Conservation (phyloP, 2,113 vertebrate genomes). For the Thymallus thymallus region DNA sequence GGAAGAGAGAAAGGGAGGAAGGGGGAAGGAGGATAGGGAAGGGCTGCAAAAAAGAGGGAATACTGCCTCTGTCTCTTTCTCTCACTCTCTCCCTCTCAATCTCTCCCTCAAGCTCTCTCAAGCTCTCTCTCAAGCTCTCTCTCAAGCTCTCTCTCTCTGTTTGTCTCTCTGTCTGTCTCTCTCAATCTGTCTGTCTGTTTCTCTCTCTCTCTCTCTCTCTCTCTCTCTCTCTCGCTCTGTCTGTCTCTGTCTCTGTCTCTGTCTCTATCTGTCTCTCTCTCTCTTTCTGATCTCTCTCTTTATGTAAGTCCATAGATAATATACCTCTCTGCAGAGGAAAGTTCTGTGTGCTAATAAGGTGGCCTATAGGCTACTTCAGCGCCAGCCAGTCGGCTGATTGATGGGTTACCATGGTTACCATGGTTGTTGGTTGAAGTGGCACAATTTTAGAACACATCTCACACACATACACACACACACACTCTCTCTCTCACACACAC, state of each 20-base stretch:
- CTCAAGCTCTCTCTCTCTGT: neutral
- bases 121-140: neutral
- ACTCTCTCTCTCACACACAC: too few species aligned
- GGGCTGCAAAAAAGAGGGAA: too few species aligned
- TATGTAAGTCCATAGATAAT: neutral
- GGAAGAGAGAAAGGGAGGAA: neutral
- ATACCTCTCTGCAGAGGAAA: too few species aligned
- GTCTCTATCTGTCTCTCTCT: neutral
- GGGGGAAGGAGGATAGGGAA: too few species aligned
- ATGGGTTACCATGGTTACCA: slow-evolving; percentile 1
- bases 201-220: neutral
- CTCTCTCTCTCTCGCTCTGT: neutral
- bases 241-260: neutral
- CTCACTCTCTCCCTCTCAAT: neutral
- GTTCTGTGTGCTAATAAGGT: too few species aligned
- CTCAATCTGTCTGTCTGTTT: neutral
- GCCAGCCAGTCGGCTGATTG: neutral
- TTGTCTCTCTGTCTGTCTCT: neutral
- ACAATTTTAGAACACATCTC: neutral
- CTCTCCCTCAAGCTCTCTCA: neutral
- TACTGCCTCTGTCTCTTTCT: neutral
- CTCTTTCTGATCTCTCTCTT: neutral
- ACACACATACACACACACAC: too few species aligned
- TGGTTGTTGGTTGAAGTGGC: neutral
- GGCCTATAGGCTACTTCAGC: too few species aligned